Base-by-base conservation (phyloP, 2,797 vertebrate species). In the Geotria australis region DNA sequence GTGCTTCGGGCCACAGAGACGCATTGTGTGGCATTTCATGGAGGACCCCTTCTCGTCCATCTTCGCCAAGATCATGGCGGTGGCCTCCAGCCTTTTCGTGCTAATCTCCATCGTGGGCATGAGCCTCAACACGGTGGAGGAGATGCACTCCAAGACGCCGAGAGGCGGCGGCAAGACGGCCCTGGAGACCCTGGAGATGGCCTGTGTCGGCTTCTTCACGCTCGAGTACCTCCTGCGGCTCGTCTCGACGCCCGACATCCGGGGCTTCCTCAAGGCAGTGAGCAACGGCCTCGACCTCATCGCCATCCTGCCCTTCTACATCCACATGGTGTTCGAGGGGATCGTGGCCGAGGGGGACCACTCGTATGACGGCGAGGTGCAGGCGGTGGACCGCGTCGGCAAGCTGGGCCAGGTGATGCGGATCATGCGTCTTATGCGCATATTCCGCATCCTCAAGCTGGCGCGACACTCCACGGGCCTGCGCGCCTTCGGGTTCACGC, bases 381-480 rank as follows among this genome's bases (percentile, higher is more conserved):
- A 84, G 64, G 67, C 77, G 58, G 73, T 89, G 76, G 68, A 78
- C 14, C 74, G 75, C 8, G 78, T 89, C 60, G 83, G 81, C 61
- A 86, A 89, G 66, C 67, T 88, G 66, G 83, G 81, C 64, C 85
- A 88, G 61, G 75, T 89, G 53, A 76, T 86, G 56, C 85, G 84
- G 68, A 73, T 85, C 5, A 72, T 86, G 61, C 80, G 84, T 61
- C 65, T 85, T 59, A 83, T 86, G 81, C 74, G 81, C 38, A 85
- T 86, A 68, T 85, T 89, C 65, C 76, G 83, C 38, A 85, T 89
- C 65, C 70, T 89, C 62, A 88, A 86, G 66, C 73, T 89, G 59
- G 82, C 83, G 0, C 78, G 79, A 9, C 83, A 89, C 68, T 88
- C 82, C 14, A 89, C 82, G 0, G 82, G 84, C 49, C 81, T 89